Evolutionary conservation across 2,113 vertebrate genomes (phyloP).

Genomic region (Serranochromis macrocephalus): DNA sequence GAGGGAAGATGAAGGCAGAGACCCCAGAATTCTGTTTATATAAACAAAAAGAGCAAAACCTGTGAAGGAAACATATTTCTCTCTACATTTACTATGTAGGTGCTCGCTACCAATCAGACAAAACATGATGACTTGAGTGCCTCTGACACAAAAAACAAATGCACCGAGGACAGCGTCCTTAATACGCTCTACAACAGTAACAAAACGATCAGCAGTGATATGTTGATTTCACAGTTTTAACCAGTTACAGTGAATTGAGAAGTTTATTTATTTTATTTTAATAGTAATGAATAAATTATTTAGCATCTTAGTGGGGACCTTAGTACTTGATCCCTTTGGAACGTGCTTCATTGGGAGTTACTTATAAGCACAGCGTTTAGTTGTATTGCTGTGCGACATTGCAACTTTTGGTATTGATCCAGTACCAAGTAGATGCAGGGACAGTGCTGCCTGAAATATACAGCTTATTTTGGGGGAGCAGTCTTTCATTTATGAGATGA

Average conservation of each 20-base stretch:
- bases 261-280: neutral
- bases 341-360: fast-evolving
- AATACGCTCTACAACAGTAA: neutral
- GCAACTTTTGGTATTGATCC: neutral
- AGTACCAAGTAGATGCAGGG: neutral
- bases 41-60: neutral
- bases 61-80: neutral
- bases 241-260: neutral
- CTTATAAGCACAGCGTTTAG: neutral
- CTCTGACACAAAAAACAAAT: neutral
- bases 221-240: neutral
- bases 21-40: neutral
- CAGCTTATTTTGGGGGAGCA: neutral
- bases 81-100: neutral
- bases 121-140: neutral
- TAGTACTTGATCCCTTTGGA: neutral
- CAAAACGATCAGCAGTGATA: neutral
- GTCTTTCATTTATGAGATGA: neutral
- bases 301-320: neutral
- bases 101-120: neutral
- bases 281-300: neutral
- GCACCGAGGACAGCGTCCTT: neutral
- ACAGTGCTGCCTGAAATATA: neutral
- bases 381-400: neutral
- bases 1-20: neutral